Percentiles rank a stretch among this genome's conserved stretches.
phyloP scores from a whole-genome alignment of 2,888 invertebrate genomes.

The Rugalucina vietnamica region DNA sequence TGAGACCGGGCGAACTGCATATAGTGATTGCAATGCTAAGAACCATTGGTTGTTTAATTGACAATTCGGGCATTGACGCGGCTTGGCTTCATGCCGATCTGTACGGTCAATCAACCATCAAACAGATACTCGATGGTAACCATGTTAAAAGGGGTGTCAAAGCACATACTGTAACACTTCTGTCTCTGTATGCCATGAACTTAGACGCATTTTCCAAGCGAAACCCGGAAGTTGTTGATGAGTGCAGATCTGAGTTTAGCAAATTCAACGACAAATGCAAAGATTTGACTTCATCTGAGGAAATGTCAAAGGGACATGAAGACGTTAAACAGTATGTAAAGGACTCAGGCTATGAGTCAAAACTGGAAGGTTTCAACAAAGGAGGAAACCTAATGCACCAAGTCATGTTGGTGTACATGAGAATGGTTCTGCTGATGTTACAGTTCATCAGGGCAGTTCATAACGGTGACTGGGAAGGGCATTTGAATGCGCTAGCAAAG shows the following conservation, averaged over 20 bases:
- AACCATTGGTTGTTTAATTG: conserved; percentile 3
- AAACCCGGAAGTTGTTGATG: not conserved
- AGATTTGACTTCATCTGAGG: not conserved
- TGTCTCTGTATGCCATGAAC: not conserved
- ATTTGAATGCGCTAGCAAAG: not conserved
- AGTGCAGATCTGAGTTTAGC: not conserved
- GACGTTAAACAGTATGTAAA: not conserved
- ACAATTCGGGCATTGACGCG: not conserved
- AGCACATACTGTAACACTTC: not conserved
- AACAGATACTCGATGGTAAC: no score
- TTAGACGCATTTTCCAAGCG: not conserved
- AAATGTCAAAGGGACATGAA: not conserved
- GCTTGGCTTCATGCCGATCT: no score
- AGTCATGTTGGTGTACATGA: not conserved
- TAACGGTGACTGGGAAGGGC: conserved; percentile 12
- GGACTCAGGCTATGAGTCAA: not conserved
- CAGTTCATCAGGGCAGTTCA: conserved; percentile 18
- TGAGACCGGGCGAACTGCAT: no score
- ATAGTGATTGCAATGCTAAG: not conserved
- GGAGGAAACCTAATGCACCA: not conserved
- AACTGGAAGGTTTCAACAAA: not conserved
- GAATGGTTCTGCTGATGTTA: not conserved
- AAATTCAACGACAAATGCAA: not conserved
- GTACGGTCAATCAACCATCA: no score
- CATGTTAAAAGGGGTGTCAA: conserved; percentile 4